Percentiles rank a stretch among this genome's conserved stretches.
These are phyloP conservation scores for Parazoanthus swiftii DNA, from an alignment of 92 coral and sea anemone species.

Conservation along the genomic window DNA sequence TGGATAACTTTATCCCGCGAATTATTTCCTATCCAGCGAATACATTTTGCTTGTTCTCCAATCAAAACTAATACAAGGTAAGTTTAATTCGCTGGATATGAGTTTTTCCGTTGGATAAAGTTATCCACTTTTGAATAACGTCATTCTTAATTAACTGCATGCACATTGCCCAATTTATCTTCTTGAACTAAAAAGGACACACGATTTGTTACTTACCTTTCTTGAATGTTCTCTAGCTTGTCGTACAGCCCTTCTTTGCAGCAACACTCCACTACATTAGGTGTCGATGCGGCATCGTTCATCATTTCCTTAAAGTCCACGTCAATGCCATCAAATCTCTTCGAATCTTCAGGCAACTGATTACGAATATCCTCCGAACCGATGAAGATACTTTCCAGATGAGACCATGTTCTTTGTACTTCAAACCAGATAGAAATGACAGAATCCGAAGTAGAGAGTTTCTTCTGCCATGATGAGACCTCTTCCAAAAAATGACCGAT, in stretches of 20 bases:
- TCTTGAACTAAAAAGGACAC: neutral
- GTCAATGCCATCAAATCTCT: constrained; percentile 96
- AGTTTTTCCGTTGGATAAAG: no score
- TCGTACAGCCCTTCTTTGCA: constrained; percentile 90
- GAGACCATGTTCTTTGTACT: constrained; percentile 98
- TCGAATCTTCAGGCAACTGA: constrained; percentile 96
- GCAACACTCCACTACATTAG: constrained; percentile 92
- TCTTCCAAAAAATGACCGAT: constrained; percentile 99
- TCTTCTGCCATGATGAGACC: constrained; percentile 97
- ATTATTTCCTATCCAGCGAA: no score
- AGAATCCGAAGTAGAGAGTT: constrained; percentile 90
- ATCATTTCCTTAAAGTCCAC: constrained; percentile 94
- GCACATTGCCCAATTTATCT: neutral
- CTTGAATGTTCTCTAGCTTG: constrained; percentile 92
- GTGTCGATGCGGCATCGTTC: constrained; percentile 85
- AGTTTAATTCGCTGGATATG: no score
- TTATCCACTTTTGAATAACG: no score
- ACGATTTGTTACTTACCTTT: constrained; percentile 60
- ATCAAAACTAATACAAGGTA: no score
- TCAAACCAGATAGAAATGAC: constrained; percentile 99
- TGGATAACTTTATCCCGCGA: no score
- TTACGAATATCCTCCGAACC: constrained; percentile 98
- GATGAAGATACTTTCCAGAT: constrained; percentile 95
- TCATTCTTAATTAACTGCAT: neutral
- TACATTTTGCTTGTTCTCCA: no score